Evolutionary conservation across 2,888 invertebrate species (phyloP), one percentile per base, ranked within the genome.

Genomic region (Drosophila lutescens): DNA sequence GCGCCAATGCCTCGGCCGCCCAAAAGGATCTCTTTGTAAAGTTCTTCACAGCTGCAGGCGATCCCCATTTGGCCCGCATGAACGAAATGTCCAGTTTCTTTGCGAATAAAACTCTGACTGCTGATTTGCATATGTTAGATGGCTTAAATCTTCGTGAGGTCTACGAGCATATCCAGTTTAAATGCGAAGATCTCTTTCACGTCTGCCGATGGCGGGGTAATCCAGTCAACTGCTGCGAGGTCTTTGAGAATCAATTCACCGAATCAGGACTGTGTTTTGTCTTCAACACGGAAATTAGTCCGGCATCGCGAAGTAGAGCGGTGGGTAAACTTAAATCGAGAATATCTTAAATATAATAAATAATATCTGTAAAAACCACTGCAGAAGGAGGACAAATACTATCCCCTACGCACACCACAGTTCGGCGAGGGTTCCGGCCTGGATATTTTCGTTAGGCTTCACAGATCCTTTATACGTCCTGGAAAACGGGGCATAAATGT

Each of bases 261-360:
- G 93, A 93, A 65, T 80, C 91, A 61, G 93, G 93, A 4, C 90
- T 91, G 56, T 93, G 93, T 73, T 91, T 92, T 77, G 86, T 92
- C 0, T 93, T 93, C 82, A 93, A 93, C 81, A 92, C 93, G 9
- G 89, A 60, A 6, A 70, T 91, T 1, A 88, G 88, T 66, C 26
- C 46, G 20, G 47, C 66, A n/a, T 59, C 65, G 43, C 71, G 55
- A 4, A 44, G 77, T 3, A 78, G 76, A 2, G 56, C 50, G 56
- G 91, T 90, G 55, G 61, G 84, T 65, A 26, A 38, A 1, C 0
- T 5, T 1, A n/a, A 6, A 15, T 8, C 4, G 20, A 20, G 0
- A 23, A 23, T 26, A 6, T 15, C 2, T 5, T 9, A n/a, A 44
- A 12, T 4, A 7, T 2, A 49, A 12, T 13, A 38, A 2, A 6